These are phyloP conservation scores for Mustelus asterias DNA, from an alignment of 2,113 vertebrate species.

Conservation along the genomic window DNA sequence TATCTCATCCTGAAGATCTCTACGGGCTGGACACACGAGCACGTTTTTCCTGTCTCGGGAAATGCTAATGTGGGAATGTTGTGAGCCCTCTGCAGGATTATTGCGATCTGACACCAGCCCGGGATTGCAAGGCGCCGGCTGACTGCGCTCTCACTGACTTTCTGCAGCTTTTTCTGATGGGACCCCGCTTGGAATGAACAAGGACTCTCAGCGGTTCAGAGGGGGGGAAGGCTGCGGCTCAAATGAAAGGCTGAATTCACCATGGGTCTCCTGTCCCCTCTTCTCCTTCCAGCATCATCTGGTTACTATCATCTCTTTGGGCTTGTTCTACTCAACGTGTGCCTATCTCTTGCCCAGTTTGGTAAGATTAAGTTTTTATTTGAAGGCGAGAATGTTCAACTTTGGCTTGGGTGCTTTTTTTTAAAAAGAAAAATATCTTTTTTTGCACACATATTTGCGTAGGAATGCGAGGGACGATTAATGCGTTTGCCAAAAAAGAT, in stretches of 20 bases:
- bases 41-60: conserved; percentile 24
- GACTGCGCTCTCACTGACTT: conserved; percentile 11
- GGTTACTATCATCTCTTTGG: not conserved
- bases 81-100: conserved; percentile 37
- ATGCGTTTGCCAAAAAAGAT: not conserved
- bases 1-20: not conserved
- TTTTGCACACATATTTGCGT: not conserved
- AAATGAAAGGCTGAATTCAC: conserved; percentile 23
- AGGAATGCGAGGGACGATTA: not conserved
- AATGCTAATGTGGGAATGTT: conserved; percentile 36
- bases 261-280: not conserved
- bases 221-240: not conserved
- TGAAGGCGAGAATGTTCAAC: not conserved
- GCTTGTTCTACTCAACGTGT: conserved; percentile 6
- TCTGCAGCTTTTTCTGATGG: conserved; percentile 12
- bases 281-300: not conserved
- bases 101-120: conserved; percentile 32
- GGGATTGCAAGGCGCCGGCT: conserved; percentile 25
- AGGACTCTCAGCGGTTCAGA: not conserved
- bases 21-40: not conserved
- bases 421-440: too few relatives aligned
- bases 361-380: conserved; percentile 20
- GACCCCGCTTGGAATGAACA: not conserved
- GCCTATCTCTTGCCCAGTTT: conserved; percentile 2
- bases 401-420: not conserved